phyloP scores from a whole-genome alignment of 2,113 vertebrate genomes.

The Phylloscopus whistleri region DNA sequence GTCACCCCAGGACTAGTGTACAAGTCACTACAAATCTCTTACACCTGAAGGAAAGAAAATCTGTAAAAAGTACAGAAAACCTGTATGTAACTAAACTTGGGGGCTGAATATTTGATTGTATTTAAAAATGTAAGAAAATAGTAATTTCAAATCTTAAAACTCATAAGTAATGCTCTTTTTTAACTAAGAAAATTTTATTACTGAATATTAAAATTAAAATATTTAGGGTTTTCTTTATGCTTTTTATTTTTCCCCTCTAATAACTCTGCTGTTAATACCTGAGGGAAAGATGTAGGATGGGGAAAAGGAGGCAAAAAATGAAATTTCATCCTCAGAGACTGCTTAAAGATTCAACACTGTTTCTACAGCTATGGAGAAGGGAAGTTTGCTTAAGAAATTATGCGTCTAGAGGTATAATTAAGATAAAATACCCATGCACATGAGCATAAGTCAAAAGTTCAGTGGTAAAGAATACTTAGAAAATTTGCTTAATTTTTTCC shows the following conservation, averaged over 20 bases:
- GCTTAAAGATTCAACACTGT: not conserved
- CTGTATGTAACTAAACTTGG: not conserved
- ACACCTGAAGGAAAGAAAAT: not conserved
- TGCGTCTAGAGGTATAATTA: not conserved
- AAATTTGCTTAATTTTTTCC: not conserved
- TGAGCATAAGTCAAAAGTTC: not conserved
- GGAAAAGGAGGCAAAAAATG: not conserved
- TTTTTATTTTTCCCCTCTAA: not conserved
- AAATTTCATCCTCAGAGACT: not conserved
- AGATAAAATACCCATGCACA: accelerated
- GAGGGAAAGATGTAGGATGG: not conserved
- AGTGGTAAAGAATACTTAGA: not conserved
- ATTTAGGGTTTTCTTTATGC: accelerated
- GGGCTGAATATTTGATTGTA: not conserved
- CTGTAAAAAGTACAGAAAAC: not conserved
- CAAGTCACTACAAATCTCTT: not conserved
- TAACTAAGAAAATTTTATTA: not conserved
- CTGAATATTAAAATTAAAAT: not conserved
- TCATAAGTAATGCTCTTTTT: not conserved
- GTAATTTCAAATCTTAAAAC: not conserved
- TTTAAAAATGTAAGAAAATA: not conserved
- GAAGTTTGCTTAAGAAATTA: not conserved
- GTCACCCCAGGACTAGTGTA: too few relatives aligned
- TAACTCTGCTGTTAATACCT: not conserved
- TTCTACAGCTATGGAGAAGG: not conserved